Conservation (phyloP, 2,888 invertebrate species). For the Andrena chrysosceles region DNA sequence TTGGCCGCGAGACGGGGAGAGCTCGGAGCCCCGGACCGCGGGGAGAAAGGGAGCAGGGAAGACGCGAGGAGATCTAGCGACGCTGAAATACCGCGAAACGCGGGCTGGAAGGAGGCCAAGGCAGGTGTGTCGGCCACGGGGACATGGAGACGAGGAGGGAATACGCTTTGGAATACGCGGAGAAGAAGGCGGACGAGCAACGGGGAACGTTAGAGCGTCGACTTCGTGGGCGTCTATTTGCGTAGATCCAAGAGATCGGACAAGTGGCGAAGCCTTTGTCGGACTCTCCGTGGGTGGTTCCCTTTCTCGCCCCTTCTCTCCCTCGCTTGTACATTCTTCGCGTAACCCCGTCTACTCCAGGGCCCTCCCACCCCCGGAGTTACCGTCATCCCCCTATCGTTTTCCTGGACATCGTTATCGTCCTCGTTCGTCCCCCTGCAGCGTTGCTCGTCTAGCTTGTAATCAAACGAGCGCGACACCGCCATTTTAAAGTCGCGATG, state of each 20-base stretch:
- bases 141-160: background rate
- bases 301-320: conserved; percentile 41
- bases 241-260: conserved; percentile 83
- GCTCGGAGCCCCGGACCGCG: no score
- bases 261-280: conserved; percentile 79
- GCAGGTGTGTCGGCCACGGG: background rate
- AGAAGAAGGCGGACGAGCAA: conserved; percentile 8
- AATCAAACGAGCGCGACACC: conserved; percentile 26
- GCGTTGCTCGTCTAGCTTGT: conserved; percentile 9
- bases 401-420: conserved; percentile 49
- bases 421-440: conserved; percentile 5
- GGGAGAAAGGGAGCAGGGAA: background rate
- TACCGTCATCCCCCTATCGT: conserved; percentile 42
- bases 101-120: background rate
- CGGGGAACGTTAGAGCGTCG: conserved; percentile 54
- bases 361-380: conserved; percentile 29
- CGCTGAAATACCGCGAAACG: background rate
- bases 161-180: conserved; percentile 1
- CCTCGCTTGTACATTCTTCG: conserved; percentile 36
- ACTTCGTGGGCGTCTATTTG: conserved; percentile 78
- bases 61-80: conserved; percentile 33
- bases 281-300: conserved; percentile 71
- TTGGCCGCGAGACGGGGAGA: no score
- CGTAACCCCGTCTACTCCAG: conserved; percentile 44
- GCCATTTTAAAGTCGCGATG: conserved; percentile 36